These are phyloP conservation scores for Crossocerus cetratus DNA, from an alignment of 2,888 invertebrate genomes.

Conservation along the genomic window DNA sequence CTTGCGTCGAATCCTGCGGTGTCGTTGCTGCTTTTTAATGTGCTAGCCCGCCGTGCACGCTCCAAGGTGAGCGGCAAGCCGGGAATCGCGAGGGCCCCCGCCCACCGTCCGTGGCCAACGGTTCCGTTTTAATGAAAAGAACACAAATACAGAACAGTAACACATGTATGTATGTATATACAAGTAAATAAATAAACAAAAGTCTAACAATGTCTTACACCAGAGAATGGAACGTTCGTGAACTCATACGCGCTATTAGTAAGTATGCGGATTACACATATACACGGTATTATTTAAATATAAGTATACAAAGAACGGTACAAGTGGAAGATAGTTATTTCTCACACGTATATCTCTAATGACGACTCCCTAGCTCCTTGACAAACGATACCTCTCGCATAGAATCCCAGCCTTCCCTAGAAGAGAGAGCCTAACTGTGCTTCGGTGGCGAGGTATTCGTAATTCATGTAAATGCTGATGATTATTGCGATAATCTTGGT, in stretches of 20 bases:
- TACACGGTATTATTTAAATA: not conserved
- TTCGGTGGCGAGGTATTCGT: constrained; percentile 6
- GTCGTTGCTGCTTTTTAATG: not conserved
- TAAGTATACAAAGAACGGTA: constrained; percentile 29
- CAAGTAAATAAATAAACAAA: constrained; percentile 27
- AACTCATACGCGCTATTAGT: constrained; percentile 15
- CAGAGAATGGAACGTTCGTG: not conserved
- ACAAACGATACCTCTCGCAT: constrained; percentile 9
- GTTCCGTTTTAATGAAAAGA: constrained; percentile 21
- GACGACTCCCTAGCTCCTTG: no score
- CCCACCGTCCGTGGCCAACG: not conserved
- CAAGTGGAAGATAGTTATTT: constrained; percentile 14
- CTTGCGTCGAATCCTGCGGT: not conserved
- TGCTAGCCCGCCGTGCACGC: not conserved
- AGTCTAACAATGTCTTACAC: constrained; percentile 4
- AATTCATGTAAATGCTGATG: constrained; percentile 9
- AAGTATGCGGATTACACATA: not conserved
- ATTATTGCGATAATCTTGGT: constrained; percentile 23
- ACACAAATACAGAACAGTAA: constrained; percentile 14
- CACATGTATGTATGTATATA: constrained; percentile 3
- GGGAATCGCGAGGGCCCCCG: constrained; percentile 7
- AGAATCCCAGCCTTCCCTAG: constrained; percentile 13
- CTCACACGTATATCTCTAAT: no score
- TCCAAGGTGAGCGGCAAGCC: not conserved
- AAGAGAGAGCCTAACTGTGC: constrained; percentile 1